Base-by-base conservation (phyloP, 2,113 vertebrate species). In the Pteropus alecto region DNA sequence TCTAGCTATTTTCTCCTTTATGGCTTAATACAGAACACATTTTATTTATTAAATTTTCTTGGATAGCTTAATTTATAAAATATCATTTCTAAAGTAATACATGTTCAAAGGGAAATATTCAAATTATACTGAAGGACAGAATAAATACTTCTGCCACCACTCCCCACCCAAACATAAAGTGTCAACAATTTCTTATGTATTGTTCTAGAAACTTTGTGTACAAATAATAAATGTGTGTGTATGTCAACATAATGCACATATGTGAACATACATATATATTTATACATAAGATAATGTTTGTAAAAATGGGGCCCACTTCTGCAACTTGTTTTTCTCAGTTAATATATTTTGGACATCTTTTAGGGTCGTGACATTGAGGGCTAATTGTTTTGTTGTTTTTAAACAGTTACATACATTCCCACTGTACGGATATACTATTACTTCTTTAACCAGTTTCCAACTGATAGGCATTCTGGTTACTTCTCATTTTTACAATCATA, bases 31-130 rank as follows among this genome's bases (percentile, higher is more conserved):
- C 0, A 88, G 2, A 93, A 61, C 1, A 67, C 21, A 65, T 71
- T 93, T 90, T 83, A 94, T 16, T 95, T 87, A 91, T 1, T 96
- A n/a, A 71, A 46, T 48, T 65, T 60, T 81, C 61, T 77, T 94
- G 86, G 38, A 87, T 10, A 87, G 24, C 46, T 94, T 68, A 81
- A 73, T 48, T 74, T 85, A 85, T 33, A 24, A 90, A 96, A 51
- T 77, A 48, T 74, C 91, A 88, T 24, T 58, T 77, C 54, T 38
- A 38, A 94, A 76, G 48, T 33, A 61, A 71, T 70, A 79, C 35
- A 43, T 86, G 16, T 89, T 94, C 38, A 79, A 93, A n/a, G 21
- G 9, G 19, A 95, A 94, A 90, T 86, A 96, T 22, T 65, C 38
- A n/a, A 87, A 77, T n/a, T 46, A 65, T 38, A 56, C 43, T 51